Conservation (phyloP, 2,797 vertebrate species). For the Sebastes minor region DNA sequence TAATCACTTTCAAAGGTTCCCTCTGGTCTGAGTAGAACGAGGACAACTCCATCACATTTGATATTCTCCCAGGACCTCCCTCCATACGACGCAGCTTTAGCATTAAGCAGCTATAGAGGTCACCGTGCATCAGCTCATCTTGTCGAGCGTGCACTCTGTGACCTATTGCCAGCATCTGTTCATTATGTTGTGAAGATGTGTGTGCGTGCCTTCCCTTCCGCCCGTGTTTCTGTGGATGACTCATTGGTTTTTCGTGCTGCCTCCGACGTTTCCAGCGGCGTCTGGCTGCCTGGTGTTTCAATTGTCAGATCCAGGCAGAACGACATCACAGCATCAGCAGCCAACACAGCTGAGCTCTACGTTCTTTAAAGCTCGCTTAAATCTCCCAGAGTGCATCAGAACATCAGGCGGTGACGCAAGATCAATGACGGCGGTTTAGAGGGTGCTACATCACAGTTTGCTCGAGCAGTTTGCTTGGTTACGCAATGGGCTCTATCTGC, state of each 20-base stretch:
- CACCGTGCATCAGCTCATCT: conserved; percentile 30
- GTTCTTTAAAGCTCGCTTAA: conserved; percentile 17
- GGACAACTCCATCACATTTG: conserved; percentile 22
- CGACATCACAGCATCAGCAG: conserved; percentile 7
- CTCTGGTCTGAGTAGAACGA: conserved; percentile 1
- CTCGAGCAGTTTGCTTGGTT: conserved; percentile 18
- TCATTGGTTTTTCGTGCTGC: conserved; percentile 29
- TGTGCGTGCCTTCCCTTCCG: background rate
- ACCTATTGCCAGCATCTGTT: conserved; percentile 48
- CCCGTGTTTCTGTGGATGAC: conserved; percentile 17
- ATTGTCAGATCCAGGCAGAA: conserved; percentile 12
- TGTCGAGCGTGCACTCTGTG: conserved; percentile 36
- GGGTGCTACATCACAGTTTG: background rate
- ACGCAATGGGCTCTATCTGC: conserved; percentile 1
- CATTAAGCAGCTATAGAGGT: conserved; percentile 61
- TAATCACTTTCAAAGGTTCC: conserved; percentile 31
- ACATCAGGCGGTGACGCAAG: background rate
- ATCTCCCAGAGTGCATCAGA: conserved; percentile 40
- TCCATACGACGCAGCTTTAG: conserved; percentile 42
- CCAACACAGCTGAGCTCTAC: background rate
- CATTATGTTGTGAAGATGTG: conserved; percentile 1
- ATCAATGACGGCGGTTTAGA: background rate
- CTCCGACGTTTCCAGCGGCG: background rate
- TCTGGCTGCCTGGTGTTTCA: conserved; percentile 3
- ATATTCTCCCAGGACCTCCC: conserved; percentile 34